Evolutionary conservation across 2,888 invertebrate species (phyloP).

Genomic region (Tinea semifulvella): DNA sequence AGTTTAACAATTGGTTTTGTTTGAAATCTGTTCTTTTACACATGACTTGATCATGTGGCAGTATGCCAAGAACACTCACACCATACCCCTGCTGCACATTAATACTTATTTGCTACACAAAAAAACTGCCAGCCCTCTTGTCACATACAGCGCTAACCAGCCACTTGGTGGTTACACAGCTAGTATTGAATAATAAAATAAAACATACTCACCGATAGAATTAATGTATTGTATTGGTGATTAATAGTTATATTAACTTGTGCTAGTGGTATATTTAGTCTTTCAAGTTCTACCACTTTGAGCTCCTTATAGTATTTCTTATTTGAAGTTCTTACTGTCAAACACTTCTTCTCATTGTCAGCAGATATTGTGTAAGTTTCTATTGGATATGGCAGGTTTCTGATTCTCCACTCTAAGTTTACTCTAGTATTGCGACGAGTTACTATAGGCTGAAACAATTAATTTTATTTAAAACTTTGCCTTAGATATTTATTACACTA

Average conservation of each 20-base stretch:
- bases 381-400: slow-evolving; percentile 79
- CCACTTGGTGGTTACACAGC: too few species aligned
- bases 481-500: too few species aligned
- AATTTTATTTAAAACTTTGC: too few species aligned
- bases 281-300: slow-evolving; percentile 72
- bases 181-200: too few species aligned
- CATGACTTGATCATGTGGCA: too few species aligned
- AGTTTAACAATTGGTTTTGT: too few species aligned
- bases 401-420: slow-evolving; percentile 82
- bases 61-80: too few species aligned
- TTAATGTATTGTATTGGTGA: slow-evolving; percentile 80
- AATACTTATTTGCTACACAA: too few species aligned
- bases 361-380: slow-evolving; percentile 75
- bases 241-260: slow-evolving; percentile 72
- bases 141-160: too few species aligned
- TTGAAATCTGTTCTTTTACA: too few species aligned
- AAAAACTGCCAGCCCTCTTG: too few species aligned
- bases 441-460: slow-evolving; percentile 69
- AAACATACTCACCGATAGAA: slow-evolving; percentile 70
- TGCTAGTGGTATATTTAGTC: slow-evolving; percentile 68
- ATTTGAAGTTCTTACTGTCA: slow-evolving; percentile 78
- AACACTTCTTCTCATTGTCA: slow-evolving; percentile 69
- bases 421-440: slow-evolving; percentile 76
- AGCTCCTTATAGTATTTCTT: slow-evolving; percentile 85
- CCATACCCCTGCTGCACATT: too few species aligned